Evolutionary conservation across 2,888 invertebrate species (phyloP).

Genomic region (Melikaiella ostensackeni): DNA sequence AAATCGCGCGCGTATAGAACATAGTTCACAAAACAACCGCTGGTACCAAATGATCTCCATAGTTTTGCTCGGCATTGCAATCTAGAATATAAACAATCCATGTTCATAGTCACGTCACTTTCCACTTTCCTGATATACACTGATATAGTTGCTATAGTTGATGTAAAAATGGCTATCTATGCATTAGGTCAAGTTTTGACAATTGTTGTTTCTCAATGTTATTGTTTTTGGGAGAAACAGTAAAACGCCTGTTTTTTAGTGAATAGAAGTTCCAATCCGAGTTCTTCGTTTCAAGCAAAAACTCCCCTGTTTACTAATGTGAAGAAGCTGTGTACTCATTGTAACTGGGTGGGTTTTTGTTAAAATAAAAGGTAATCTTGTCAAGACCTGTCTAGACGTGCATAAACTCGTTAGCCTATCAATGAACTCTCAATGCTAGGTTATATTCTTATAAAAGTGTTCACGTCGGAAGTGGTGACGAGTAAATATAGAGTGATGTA

Average conservation of each 20-base stretch:
- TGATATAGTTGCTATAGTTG: conserved; percentile 10
- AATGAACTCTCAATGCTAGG: conserved; percentile 12
- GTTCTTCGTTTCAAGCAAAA: not conserved
- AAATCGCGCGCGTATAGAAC: too few relatives aligned
- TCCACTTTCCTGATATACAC: not conserved
- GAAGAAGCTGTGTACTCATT: conserved; percentile 3
- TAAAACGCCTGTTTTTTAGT: conserved; percentile 1
- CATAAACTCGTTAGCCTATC: conserved; percentile 25
- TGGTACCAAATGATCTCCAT: too few relatives aligned
- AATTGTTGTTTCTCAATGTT: conserved; percentile 19
- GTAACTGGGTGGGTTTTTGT: conserved; percentile 33
- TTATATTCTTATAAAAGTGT: not conserved
- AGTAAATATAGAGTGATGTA: conserved; percentile 32
- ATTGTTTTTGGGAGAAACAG: not conserved
- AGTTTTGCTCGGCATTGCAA: not conserved
- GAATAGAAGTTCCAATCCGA: not conserved
- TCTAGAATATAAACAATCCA: not conserved
- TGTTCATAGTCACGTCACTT: conserved; percentile 20
- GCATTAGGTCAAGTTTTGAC: conserved; percentile 8
- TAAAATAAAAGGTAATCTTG: conserved; percentile 36
- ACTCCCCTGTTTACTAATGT: conserved; percentile 3
- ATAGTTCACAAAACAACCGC: too few relatives aligned
- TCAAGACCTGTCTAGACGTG: conserved; percentile 37
- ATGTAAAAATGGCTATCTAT: conserved; percentile 17
- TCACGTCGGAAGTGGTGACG: not conserved